phyloP scores from a whole-genome alignment of 2,797 vertebrate species.

The Brotula barbata region DNA sequence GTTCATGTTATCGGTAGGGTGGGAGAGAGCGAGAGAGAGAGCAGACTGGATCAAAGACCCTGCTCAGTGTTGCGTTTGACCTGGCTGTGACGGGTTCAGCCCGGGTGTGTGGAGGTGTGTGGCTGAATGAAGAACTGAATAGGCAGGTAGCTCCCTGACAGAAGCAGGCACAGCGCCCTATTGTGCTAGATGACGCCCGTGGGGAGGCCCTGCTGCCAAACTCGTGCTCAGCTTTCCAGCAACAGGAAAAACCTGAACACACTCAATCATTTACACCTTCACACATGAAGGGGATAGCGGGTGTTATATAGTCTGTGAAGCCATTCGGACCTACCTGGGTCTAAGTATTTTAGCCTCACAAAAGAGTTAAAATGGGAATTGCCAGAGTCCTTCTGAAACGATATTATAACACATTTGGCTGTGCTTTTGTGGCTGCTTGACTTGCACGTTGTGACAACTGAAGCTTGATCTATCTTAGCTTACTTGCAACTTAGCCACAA shows the following conservation, averaged over 20 bases:
- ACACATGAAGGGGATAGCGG: conserved; percentile 18
- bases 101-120: conserved; percentile 4
- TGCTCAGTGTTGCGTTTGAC: conserved; percentile 13
- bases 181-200: conserved; percentile 53
- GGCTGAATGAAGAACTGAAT: conserved; percentile 51
- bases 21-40: conserved; percentile 24
- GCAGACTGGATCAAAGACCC: conserved; percentile 39
- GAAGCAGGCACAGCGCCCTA: conserved; percentile 35
- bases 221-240: conserved; percentile 50
- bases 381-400: too few species aligned
- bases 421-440: too few species aligned
- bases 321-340: conserved; percentile 17
- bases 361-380: too few species aligned
- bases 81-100: conserved; percentile 44
- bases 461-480: too few species aligned
- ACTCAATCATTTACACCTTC: conserved; percentile 17
- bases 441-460: too few species aligned
- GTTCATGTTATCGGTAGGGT: too few species aligned
- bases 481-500: too few species aligned
- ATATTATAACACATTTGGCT: too few species aligned
- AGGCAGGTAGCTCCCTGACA: conserved; percentile 56
- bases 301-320: conserved; percentile 16
- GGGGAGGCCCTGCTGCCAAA: conserved; percentile 43
- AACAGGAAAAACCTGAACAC: conserved; percentile 48
- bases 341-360: not conserved